A percentile compares a stretch with the other conserved stretches of the same genome.
These are phyloP conservation scores for Clunio marinus DNA, from an alignment of 2,888 invertebrate genomes.

Conservation along the genomic window DNA sequence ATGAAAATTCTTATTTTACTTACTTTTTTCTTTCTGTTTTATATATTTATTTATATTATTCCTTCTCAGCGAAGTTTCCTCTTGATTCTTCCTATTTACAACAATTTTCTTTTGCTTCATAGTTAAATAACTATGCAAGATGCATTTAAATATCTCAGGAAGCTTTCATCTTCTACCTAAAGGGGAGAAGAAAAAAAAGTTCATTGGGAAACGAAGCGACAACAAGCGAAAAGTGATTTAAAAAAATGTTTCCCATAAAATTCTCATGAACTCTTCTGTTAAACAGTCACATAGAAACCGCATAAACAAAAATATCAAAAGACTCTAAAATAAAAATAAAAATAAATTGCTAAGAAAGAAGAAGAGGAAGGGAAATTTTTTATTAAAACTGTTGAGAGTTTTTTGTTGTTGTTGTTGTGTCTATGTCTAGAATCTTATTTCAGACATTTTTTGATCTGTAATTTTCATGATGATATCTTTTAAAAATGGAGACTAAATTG, in stretches of 20 bases:
- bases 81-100: background rate
- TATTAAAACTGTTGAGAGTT: background rate
- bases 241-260: background rate
- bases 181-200: background rate
- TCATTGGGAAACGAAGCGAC: background rate
- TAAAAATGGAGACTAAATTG: background rate
- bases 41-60: no score
- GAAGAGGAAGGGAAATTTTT: no score
- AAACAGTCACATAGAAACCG: background rate
- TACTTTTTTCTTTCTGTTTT: no score
- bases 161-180: background rate
- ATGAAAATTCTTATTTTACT: no score
- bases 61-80: background rate
- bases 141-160: background rate
- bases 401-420: background rate
- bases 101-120: no score
- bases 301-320: constrained; percentile 1
- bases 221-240: background rate
- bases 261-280: background rate
- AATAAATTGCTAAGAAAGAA: background rate
- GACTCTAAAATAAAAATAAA: constrained; percentile 3
- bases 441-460: background rate
- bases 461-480: background rate
- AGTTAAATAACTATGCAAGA: background rate
- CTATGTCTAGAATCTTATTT: no score